Percentiles rank a stretch among this genome's conserved stretches.
These are phyloP conservation scores for Saccostrea echinata DNA, from an alignment of 1,140 invertebrate genomes.

Conservation along the genomic window DNA sequence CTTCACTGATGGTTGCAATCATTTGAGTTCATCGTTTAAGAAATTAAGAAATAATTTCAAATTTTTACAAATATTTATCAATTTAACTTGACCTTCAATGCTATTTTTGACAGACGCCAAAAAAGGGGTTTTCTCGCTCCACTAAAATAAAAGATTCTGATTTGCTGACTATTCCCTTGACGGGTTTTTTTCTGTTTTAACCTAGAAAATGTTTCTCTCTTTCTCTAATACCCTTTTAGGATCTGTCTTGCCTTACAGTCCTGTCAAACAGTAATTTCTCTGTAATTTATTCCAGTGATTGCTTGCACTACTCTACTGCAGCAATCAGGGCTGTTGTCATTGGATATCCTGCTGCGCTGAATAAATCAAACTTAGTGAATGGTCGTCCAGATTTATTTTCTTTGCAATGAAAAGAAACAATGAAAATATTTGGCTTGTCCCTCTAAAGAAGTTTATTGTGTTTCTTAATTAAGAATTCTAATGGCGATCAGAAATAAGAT, in stretches of 20 bases:
- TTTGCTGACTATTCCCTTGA: neutral
- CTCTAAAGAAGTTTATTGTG: no score
- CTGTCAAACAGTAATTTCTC: neutral
- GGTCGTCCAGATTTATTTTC: neutral
- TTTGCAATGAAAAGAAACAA: neutral
- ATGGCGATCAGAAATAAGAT: no score
- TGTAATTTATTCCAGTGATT: neutral
- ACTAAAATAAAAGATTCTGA: neutral
- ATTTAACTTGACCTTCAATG: no score
- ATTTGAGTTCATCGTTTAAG: no score
- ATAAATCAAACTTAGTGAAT: neutral
- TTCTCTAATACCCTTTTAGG: neutral
- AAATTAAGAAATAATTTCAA: no score
- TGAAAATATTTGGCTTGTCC: neutral
- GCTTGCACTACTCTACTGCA: conserved; percentile 11
- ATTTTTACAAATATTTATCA: no score
- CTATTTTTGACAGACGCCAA: no score
- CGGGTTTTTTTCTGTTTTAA: neutral
- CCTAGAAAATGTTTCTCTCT: neutral
- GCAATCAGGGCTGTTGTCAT: neutral
- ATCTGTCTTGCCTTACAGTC: neutral
- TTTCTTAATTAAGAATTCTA: no score
- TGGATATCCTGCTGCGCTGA: neutral
- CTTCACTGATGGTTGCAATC: no score
- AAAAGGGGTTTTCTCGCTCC: no score